Evolutionary conservation across 2,888 invertebrate genomes (phyloP).

Genomic region (Operophtera brumata): DNA sequence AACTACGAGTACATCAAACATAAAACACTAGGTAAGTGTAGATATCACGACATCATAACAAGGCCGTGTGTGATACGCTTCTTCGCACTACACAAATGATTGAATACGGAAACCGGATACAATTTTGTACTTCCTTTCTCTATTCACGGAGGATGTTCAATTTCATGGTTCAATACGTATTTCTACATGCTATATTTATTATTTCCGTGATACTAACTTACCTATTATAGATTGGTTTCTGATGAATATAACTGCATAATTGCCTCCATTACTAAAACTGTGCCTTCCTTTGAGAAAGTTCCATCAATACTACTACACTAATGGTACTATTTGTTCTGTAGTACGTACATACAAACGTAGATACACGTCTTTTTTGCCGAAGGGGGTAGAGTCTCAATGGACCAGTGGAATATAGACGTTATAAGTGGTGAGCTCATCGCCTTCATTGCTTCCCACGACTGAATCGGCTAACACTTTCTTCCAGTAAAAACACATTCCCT

Average conservation of each 20-base stretch:
- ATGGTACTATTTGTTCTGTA: too few relatives aligned
- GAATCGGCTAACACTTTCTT: too few relatives aligned
- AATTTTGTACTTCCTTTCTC: constrained; percentile 18
- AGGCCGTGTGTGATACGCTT: background rate
- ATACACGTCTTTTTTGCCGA: too few relatives aligned
- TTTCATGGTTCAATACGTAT: constrained; percentile 35
- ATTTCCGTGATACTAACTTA: background rate
- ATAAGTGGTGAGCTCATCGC: too few relatives aligned
- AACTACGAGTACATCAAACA: background rate
- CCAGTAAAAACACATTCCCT: too few relatives aligned
- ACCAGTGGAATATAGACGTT: too few relatives aligned
- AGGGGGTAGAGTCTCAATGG: too few relatives aligned
- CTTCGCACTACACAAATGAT: constrained; percentile 12
- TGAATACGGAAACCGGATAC: constrained; percentile 22
- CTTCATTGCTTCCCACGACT: too few relatives aligned
- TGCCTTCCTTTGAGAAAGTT: background rate
- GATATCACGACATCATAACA: background rate
- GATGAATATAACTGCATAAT: background rate
- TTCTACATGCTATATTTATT: constrained; percentile 9
- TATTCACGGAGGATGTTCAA: constrained; percentile 32
- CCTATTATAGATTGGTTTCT: background rate
- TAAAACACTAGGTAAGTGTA: background rate
- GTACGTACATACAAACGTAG: too few relatives aligned
- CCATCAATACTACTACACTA: too few relatives aligned
- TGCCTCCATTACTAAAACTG: too few relatives aligned